Percentiles rank a stretch among this genome's conserved stretches.
These are phyloP conservation scores for Monochamus alternatus DNA, from an alignment of 2,888 invertebrate genomes.

Conservation along the genomic window DNA sequence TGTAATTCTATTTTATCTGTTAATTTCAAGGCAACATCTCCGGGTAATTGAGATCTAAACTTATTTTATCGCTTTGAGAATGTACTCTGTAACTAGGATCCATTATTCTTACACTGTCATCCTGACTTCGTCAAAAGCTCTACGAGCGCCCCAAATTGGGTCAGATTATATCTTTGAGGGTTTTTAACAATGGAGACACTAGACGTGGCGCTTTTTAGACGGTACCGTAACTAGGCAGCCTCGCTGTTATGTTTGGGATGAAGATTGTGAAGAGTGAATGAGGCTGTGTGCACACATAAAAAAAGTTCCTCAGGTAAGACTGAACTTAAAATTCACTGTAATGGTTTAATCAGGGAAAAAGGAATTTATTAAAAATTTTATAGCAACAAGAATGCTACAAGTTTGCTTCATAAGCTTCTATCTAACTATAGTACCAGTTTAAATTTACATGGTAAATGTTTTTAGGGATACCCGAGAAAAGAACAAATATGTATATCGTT, in stretches of 20 bases:
- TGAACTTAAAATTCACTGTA: too few relatives aligned
- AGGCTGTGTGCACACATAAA: too few relatives aligned
- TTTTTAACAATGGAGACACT: neutral
- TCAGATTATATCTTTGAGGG: neutral
- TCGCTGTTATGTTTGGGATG: neutral
- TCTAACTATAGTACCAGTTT: too few relatives aligned
- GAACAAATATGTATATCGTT: too few relatives aligned
- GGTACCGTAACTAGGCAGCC: neutral
- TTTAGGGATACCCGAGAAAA: too few relatives aligned
- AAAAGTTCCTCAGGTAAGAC: too few relatives aligned
- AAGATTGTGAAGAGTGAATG: neutral
- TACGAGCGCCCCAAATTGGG: neutral
- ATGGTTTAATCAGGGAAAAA: too few relatives aligned
- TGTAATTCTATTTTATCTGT: neutral
- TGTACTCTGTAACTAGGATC: neutral
- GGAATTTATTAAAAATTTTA: too few relatives aligned
- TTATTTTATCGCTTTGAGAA: neutral
- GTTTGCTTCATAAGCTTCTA: too few relatives aligned
- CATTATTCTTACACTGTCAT: neutral
- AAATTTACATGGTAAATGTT: too few relatives aligned
- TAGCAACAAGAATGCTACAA: too few relatives aligned
- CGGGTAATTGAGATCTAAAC: neutral
- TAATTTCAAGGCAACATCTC: neutral
- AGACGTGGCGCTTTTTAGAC: neutral
- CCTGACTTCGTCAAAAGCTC: neutral